Conservation (phyloP, 1,140 invertebrate species). For the Pogonomyrmex barbatus region DNA sequence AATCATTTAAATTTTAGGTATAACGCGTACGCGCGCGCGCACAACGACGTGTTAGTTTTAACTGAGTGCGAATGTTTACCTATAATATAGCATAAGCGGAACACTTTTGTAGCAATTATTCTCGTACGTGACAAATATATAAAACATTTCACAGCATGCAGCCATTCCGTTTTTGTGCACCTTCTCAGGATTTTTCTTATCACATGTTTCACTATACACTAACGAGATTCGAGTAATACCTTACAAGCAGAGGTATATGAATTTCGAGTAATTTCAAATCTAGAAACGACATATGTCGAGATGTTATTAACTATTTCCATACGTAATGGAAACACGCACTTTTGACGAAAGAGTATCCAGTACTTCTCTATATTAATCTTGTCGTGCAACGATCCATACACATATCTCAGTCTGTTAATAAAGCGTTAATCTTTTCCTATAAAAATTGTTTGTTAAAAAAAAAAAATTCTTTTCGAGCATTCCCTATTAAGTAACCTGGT, state of each 20-base stretch:
- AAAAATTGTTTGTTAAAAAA: slow-evolving; percentile 43
- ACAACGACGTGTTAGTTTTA: slow-evolving; percentile 23
- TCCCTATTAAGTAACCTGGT: not conserved
- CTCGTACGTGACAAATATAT: slow-evolving; percentile 14
- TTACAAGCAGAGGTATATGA: slow-evolving; percentile 5
- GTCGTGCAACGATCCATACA: slow-evolving; percentile 7
- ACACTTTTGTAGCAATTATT: slow-evolving; percentile 23
- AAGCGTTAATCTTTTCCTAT: slow-evolving; percentile 11
- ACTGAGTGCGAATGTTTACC: not conserved
- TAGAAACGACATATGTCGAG: slow-evolving; percentile 21
- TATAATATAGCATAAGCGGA: not conserved
- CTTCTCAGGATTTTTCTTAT: slow-evolving; percentile 16
- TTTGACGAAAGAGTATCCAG: not conserved
- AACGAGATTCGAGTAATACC: slow-evolving; percentile 29
- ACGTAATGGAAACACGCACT: not conserved
- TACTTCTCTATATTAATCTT: slow-evolving; percentile 10
- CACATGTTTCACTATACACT: slow-evolving; percentile 19
- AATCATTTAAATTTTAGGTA: not conserved
- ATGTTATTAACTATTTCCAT: slow-evolving; percentile 11
- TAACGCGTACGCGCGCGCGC: slow-evolving; percentile 4
- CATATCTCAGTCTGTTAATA: slow-evolving; percentile 31
- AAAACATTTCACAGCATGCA: slow-evolving; percentile 1
- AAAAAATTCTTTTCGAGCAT: not conserved
- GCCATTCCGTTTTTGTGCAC: not conserved
- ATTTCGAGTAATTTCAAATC: slow-evolving; percentile 24